phyloP scores from a whole-genome alignment of 2,113 vertebrate species.

The Zosterops hypoxanthus region DNA sequence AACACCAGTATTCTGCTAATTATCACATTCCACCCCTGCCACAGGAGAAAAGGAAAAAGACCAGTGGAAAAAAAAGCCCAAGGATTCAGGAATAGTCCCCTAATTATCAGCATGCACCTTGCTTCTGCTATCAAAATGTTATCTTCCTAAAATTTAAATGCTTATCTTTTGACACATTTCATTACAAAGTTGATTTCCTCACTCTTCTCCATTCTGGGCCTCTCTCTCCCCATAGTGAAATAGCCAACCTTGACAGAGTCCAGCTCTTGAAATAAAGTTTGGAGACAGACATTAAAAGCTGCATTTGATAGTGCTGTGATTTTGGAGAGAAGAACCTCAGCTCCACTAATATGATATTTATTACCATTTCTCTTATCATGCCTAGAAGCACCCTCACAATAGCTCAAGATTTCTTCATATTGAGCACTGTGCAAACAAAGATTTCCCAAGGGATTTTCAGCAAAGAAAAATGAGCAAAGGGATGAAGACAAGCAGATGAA shows the following conservation, averaged over 20 bases:
- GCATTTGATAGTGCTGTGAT: background rate
- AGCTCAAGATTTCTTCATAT: background rate
- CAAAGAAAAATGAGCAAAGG: background rate
- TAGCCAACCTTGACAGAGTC: background rate
- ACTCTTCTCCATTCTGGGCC: too few relatives aligned
- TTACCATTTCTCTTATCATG: background rate
- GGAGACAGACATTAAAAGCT: background rate
- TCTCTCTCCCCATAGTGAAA: background rate
- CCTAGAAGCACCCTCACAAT: background rate
- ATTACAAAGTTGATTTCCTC: background rate
- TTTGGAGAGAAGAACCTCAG: background rate
- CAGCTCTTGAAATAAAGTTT: background rate
- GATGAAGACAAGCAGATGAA: background rate
- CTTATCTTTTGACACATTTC: background rate
- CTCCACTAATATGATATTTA: background rate
- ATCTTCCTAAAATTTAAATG: background rate
- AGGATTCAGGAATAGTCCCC: background rate
- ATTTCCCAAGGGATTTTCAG: background rate
- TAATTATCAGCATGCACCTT: background rate
- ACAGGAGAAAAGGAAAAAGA: background rate
- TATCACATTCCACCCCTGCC: background rate
- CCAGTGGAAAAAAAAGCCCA: background rate
- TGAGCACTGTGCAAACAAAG: background rate
- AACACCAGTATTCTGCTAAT: background rate
- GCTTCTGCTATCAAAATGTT: background rate